Evolutionary conservation across 2,113 vertebrate species (phyloP), one percentile per base, ranked within the genome.

Genomic region (Clinocottus analis): DNA sequence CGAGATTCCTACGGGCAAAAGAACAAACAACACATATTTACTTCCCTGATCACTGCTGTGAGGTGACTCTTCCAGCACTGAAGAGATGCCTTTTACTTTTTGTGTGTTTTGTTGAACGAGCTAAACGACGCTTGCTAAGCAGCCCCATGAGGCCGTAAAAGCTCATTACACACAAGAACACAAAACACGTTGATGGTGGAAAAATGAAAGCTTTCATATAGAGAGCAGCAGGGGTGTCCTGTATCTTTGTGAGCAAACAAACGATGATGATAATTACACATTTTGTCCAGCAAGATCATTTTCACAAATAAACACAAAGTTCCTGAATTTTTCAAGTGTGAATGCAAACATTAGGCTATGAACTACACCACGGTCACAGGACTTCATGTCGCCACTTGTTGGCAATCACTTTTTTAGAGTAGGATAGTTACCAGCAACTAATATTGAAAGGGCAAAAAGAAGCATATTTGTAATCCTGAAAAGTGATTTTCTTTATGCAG

Each of bases 1-100:
- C 97, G 63, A 98, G 94, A 90, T 97, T 99, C 91, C 97, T 99
- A 91, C 53, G 97, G 83, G 69, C 95, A 61, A 2, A 41, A 43
- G 2, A 7, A 58, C 16, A 47, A 65, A 9, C 2, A 4, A 3
- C 14, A 17, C 8, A 91, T 1, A 43, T 23, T 2, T 25, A 53
- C 11, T 7, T 11, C 21, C n/a, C 49, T 23, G 21, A 11, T 21
- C n/a, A 17, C 21, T 51, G 2, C 21, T 11, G 23, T 27, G 12
- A 13, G 23, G 53, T 2, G 53, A 12, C 11, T 14, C n/a, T 55
- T 55, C 9, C 8, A 17, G 19, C 19, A 21, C 7, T 21, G 19
- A n/a, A 49, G 47, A 49, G 17, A 49, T 49, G 47, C 47, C 21
- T 49, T 49, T 49, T 21, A 8, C 45, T 7, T 55, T 55, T 21